Evolutionary conservation across 2,113 vertebrate genomes (phyloP), one percentile per base, ranked within the genome.

Genomic region (Clinocottus analis): DNA sequence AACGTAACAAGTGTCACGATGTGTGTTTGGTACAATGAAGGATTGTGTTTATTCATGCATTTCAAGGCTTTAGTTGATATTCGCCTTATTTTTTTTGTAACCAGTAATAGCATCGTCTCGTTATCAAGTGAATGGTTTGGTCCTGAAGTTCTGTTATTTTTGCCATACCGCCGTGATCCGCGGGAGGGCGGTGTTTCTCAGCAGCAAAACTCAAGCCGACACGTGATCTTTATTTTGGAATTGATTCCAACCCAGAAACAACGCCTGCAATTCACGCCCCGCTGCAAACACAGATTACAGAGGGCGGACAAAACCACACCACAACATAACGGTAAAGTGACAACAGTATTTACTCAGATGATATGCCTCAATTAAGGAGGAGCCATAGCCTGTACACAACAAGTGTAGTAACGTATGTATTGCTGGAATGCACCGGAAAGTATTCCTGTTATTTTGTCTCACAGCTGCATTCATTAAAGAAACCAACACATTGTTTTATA

Each of bases 101-200:
- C 63, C 3, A 1, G n/a, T 4, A 25, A 16, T n/a, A 11, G 10
- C 10, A 49, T 16, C 19, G 0, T 51, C 27, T 39, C 19, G 35
- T 70, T 66, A 47, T 25, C 37, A 43, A 37, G 29, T 82, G 39
- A 83, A 86, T 92, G 93, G 93, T 94, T 86, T 41, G 21, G 70
- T 77, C 91, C 85, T 60, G 2, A 72, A 33, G 19, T 14, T 61
- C 61, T 87, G 87, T 75, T 95, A 92, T 94, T 95, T 95, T 95
- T 93, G 94, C 94, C 90, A 93, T 94, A 76, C 83, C 31, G 2
- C 2, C 3, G 0, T 17, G 0, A 0, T 45, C 73, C 89, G 11
- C 53, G 0, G 43, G 91, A 59, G 75, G 91, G 84, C 80, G 80
- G 3, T 67, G 19, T 85, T 85, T 88, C 12, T 23, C 45, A 3